Evolutionary conservation across 2,797 vertebrate species (phyloP).

Genomic region (Muraenolepis orangiensis): DNA sequence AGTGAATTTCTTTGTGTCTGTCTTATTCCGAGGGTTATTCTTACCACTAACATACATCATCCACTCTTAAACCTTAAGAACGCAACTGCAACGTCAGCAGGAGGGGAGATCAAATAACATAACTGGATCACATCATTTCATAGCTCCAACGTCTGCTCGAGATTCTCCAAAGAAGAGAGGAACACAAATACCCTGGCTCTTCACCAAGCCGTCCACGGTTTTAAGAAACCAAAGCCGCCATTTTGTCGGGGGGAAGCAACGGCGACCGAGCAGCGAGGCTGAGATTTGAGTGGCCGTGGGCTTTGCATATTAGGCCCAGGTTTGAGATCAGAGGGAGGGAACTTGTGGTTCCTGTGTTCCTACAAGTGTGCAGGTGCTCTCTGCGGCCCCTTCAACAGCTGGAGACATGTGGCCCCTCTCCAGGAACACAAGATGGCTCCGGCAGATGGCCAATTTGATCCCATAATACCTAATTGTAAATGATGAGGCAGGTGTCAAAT

Average conservation of each 20-base stretch:
- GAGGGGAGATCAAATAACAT: slow-evolving; percentile 47
- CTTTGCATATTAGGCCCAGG: background rate
- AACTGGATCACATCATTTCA: slow-evolving; percentile 31
- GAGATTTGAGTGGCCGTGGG: background rate
- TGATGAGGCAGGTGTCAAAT: slow-evolving; percentile 78
- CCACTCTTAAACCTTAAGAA: background rate
- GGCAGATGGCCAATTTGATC: slow-evolving; percentile 78
- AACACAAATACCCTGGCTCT: background rate
- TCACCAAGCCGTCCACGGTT: background rate
- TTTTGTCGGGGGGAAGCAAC: no score
- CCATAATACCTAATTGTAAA: slow-evolving; percentile 77
- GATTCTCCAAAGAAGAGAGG: background rate
- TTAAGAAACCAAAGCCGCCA: background rate
- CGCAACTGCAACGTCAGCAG: slow-evolving; percentile 80
- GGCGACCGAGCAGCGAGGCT: background rate
- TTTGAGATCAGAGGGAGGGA: background rate
- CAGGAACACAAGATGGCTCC: slow-evolving; percentile 71
- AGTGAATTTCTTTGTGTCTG: background rate
- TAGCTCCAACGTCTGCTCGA: background rate
- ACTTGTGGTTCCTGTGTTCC: slow-evolving; percentile 13
- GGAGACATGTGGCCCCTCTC: slow-evolving; percentile 64
- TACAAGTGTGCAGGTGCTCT: slow-evolving; percentile 35
- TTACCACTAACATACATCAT: background rate
- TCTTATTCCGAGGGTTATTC: background rate
- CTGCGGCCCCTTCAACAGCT: slow-evolving; percentile 58